Conservation (phyloP, 37 sponge, comb jelly and placozoan species). For the Mnemiopsis leidyi region DNA sequence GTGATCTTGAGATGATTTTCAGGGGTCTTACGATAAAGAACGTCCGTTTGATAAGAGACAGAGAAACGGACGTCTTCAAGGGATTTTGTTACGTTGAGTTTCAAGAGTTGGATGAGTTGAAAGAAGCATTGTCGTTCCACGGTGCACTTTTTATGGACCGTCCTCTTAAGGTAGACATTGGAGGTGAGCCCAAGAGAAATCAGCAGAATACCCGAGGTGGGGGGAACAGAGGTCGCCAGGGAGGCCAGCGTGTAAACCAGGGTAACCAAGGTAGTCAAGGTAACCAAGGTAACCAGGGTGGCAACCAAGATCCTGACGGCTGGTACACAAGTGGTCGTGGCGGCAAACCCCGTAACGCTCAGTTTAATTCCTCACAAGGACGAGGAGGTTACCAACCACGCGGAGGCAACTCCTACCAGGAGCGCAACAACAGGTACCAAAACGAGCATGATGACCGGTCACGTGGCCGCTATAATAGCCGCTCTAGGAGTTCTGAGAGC, state of each 20-base stretch:
- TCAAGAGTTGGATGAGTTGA: slow-evolving; percentile 76
- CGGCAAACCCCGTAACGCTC: slow-evolving; percentile 34
- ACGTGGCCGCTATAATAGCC: neutral
- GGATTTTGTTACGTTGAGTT: slow-evolving; percentile 95
- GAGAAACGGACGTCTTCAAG: slow-evolving; percentile 90
- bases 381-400: slow-evolving; percentile 62
- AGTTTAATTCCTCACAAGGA: slow-evolving; percentile 51
- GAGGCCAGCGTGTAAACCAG: neutral
- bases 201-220: slow-evolving; percentile 64
- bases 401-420: slow-evolving; percentile 62
- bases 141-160: slow-evolving; percentile 75
- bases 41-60: slow-evolving; percentile 88
- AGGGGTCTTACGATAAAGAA: slow-evolving; percentile 75
- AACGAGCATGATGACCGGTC: slow-evolving; percentile 57
- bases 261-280: neutral
- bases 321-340: slow-evolving; percentile 66
- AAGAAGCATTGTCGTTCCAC: slow-evolving; percentile 83
- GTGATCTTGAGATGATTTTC: slow-evolving; percentile 89
- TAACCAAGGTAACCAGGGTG: slow-evolving; percentile 12
- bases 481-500: slow-evolving; percentile 32
- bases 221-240: slow-evolving; percentile 68
- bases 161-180: slow-evolving; percentile 67
- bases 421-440: slow-evolving; percentile 13
- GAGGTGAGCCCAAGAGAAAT: slow-evolving; percentile 68
- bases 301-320: slow-evolving; percentile 42